Evolutionary conservation across 2,113 vertebrate genomes (phyloP).

Genomic region (Telmatochromis sp.): DNA sequence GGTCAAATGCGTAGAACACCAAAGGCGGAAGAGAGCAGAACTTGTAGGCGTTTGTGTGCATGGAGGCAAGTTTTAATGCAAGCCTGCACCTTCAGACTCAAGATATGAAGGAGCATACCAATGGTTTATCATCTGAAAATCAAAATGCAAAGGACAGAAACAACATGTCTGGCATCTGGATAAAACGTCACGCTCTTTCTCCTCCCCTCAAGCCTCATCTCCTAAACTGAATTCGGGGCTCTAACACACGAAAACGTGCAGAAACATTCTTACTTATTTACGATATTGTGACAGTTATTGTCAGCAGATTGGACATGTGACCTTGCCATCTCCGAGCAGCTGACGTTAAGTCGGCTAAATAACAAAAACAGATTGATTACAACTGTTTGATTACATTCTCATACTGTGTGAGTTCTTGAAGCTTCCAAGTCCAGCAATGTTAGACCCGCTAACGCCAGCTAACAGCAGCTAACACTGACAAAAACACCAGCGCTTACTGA

Average conservation of each 20-base stretch:
- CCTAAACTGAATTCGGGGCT: fast-evolving
- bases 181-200: background rate
- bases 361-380: background rate
- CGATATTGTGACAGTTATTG: background rate
- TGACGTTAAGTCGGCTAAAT: background rate
- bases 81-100: background rate
- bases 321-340: background rate
- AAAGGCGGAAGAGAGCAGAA: background rate
- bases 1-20: background rate
- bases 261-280: fast-evolving
- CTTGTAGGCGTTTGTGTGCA: background rate
- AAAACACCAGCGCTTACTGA: background rate
- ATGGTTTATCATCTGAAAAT: background rate
- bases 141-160: background rate
- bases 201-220: background rate
- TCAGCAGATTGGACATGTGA: background rate
- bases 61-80: background rate
- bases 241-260: background rate
- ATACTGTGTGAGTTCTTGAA: background rate
- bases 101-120: background rate
- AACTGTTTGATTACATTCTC: background rate
- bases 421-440: background rate
- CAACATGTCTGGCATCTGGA: background rate
- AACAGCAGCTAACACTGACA: background rate
- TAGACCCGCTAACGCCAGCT: background rate